A percentile compares a stretch with the other conserved stretches of the same genome.
phyloP scores from a whole-genome alignment of 1,140 invertebrate genomes.

The Dufourea novaeangliae region DNA sequence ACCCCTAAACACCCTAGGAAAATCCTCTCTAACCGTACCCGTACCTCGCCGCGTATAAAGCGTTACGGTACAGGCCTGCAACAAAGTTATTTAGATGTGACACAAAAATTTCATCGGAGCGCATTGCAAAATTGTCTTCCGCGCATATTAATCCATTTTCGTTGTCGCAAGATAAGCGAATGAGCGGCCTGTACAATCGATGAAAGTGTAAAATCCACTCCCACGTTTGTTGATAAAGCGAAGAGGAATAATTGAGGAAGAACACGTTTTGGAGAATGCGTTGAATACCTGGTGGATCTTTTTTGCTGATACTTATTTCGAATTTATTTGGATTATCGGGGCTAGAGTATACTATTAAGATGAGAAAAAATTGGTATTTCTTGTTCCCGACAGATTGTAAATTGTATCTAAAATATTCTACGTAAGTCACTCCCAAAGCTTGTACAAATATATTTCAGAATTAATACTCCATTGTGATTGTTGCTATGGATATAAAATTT shows the following conservation, averaged over 20 bases:
- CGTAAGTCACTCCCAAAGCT: too few species aligned
- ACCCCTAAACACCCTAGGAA: conserved; percentile 60
- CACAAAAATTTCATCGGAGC: conserved; percentile 27
- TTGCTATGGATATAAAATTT: too few species aligned
- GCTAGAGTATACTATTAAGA: background rate
- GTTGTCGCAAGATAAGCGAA: background rate
- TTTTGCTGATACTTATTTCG: background rate
- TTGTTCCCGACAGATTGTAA: too few species aligned
- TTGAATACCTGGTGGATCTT: background rate
- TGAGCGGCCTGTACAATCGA: background rate
- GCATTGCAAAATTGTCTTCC: conserved; percentile 19
- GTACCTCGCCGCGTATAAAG: conserved; percentile 48
- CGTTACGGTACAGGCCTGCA: conserved; percentile 29
- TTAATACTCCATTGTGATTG: too few species aligned
- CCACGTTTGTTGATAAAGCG: background rate
- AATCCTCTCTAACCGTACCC: conserved; percentile 58
- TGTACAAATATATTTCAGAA: too few species aligned
- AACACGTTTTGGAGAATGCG: background rate
- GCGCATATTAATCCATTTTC: conserved; percentile 20
- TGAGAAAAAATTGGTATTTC: background rate
- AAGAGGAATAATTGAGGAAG: background rate
- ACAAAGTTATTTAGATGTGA: conserved; percentile 53
- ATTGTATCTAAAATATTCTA: too few species aligned
- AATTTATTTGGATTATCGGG: background rate
- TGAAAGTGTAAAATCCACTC: conserved; percentile 10